phyloP scores from a whole-genome alignment of 92 coral and sea anemone genomes.

The Muricea muricata region DNA sequence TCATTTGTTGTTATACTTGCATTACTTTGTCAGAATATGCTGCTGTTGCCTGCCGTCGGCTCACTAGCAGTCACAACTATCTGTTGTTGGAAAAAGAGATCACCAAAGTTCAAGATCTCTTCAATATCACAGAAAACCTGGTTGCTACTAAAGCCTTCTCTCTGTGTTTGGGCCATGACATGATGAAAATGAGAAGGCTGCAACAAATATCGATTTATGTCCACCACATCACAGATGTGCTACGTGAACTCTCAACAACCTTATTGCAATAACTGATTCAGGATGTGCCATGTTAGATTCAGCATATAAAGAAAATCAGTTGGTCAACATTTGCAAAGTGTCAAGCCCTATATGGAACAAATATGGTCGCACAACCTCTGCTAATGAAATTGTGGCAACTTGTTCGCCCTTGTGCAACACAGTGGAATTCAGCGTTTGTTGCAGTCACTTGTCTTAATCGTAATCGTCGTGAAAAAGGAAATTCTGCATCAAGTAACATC shows the following conservation, averaged over 20 bases:
- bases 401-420: not conserved
- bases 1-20: too few relatives aligned
- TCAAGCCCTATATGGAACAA: slow-evolving; percentile 3
- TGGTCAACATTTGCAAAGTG: slow-evolving; percentile 1
- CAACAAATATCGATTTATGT: too few relatives aligned
- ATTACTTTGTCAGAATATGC: too few relatives aligned
- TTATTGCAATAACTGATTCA: slow-evolving; percentile 30
- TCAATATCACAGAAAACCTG: not conserved
- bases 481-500: slow-evolving; percentile 16
- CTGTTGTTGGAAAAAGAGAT: not conserved
- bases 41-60: slow-evolving; percentile 12
- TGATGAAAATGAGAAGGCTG: not conserved
- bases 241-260: slow-evolving; percentile 19
- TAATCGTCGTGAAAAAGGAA: slow-evolving; percentile 18
- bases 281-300: slow-evolving; percentile 11
- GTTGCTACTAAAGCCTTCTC: slow-evolving; percentile 15
- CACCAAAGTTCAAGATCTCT: slow-evolving; percentile 12
- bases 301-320: slow-evolving; percentile 25
- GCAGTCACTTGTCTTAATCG: not conserved
- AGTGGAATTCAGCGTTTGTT: slow-evolving; percentile 9
- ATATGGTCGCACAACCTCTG: slow-evolving; percentile 12
- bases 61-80: slow-evolving; percentile 3
- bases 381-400: slow-evolving; percentile 19
- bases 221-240: slow-evolving; percentile 30
- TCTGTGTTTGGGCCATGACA: not conserved